Conservation (phyloP, 2,888 invertebrate genomes). For the Leptinotarsa peninsularis region DNA sequence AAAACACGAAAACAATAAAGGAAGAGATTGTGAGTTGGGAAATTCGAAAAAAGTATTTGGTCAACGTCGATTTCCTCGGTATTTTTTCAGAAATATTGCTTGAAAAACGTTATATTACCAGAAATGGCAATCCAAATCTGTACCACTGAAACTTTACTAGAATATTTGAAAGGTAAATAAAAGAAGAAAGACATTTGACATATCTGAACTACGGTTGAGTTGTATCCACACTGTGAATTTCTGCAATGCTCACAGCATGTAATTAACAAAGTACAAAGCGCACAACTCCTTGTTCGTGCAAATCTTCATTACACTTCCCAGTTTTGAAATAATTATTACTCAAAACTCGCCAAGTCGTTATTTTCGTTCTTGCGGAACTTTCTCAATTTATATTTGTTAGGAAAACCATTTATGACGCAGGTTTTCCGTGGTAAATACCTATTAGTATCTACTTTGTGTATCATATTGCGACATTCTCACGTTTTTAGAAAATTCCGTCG, state of each 20-base stretch:
- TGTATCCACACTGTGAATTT: not conserved
- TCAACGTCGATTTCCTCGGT: no score
- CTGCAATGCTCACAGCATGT: conserved; percentile 11
- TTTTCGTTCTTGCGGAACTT: conserved; percentile 20
- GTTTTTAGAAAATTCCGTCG: not conserved
- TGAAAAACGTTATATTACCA: no score
- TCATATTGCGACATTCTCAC: conserved; percentile 4
- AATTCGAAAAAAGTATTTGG: no score
- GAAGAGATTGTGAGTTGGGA: no score
- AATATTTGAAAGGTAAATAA: no score
- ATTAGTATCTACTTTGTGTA: conserved; percentile 15
- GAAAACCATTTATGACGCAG: conserved; percentile 2
- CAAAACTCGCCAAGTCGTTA: conserved; percentile 26
- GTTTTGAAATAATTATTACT: conserved; percentile 30
- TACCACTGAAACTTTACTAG: no score
- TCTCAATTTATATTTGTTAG: conserved; percentile 28
- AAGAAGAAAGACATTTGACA: no score
- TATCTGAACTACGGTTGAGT: not conserved
- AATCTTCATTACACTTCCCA: conserved; percentile 23
- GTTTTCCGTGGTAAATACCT: conserved; percentile 21
- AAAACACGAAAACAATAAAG: no score
- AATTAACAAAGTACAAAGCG: conserved; percentile 24
- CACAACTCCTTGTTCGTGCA: conserved; percentile 17
- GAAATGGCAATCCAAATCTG: no score
- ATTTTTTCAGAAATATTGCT: no score